phyloP scores from a whole-genome alignment of 2,797 vertebrate species.

The Loris lydekkerianus region DNA sequence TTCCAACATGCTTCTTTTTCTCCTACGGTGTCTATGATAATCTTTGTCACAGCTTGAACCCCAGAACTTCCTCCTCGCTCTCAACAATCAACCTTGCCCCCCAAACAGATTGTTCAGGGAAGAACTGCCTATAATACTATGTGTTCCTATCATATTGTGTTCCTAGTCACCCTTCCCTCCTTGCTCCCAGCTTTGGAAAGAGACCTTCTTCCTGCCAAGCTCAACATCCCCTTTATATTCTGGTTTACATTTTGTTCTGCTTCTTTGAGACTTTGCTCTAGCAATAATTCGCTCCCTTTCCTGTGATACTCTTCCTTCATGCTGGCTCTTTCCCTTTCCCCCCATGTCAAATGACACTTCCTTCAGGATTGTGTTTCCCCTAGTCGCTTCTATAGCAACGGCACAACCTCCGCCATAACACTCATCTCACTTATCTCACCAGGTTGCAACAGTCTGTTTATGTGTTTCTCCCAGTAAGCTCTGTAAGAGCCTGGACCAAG shows the following conservation, averaged over 20 bases:
- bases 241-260: background rate
- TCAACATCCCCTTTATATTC: background rate
- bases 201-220: background rate
- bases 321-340: background rate
- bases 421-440: background rate
- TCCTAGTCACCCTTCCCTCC: background rate
- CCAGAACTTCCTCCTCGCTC: background rate
- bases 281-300: background rate
- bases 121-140: background rate
- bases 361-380: background rate
- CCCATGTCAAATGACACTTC: background rate
- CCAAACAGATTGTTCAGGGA: background rate
- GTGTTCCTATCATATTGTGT: background rate
- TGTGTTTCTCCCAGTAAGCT: slow-evolving; percentile 35
- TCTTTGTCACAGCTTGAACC: background rate
- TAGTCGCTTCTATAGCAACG: background rate
- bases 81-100: background rate
- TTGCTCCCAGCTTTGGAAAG: background rate
- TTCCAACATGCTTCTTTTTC: background rate
- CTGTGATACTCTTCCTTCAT: background rate
- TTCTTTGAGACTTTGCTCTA: background rate
- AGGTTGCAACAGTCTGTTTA: background rate
- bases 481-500: background rate
- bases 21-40: background rate
- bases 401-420: background rate